Evolutionary conservation across 2,888 invertebrate species (phyloP).

Genomic region (Apamea monoglypha): DNA sequence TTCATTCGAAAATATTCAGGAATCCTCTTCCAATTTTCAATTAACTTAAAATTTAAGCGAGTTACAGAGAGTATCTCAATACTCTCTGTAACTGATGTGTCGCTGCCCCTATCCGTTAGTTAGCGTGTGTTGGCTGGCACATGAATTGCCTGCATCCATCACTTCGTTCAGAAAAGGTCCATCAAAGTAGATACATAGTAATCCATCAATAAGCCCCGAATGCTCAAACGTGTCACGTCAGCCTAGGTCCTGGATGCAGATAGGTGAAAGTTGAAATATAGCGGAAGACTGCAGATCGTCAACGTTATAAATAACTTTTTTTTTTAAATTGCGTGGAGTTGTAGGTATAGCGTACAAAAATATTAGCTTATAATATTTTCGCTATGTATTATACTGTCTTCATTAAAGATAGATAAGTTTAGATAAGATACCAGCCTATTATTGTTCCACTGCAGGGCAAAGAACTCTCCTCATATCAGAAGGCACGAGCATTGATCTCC

Average conservation of each 20-base stretch:
- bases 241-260: conserved; percentile 23
- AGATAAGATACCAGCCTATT: not conserved
- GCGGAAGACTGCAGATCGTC: conserved; percentile 1
- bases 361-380: not conserved
- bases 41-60: conserved; percentile 11
- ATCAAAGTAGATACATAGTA: conserved; percentile 47
- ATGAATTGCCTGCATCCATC: conserved; percentile 49
- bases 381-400: not conserved
- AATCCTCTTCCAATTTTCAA: not conserved
- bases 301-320: not conserved
- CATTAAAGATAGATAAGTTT: not conserved
- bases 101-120: conserved; percentile 20
- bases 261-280: conserved; percentile 16
- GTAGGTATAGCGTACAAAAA: not conserved
- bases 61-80: conserved; percentile 16
- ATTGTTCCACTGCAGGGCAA: not conserved
- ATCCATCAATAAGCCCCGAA: conserved; percentile 47
- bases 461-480: not conserved
- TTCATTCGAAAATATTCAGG: not conserved
- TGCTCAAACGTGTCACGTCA: conserved; percentile 40
- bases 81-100: conserved; percentile 26
- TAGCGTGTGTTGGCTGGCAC: conserved; percentile 34
- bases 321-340: not conserved
- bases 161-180: conserved; percentile 50
- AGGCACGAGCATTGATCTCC: not conserved